Conservation (phyloP, 2,797 vertebrate species). For the Dendrocincla tyrannina region DNA sequence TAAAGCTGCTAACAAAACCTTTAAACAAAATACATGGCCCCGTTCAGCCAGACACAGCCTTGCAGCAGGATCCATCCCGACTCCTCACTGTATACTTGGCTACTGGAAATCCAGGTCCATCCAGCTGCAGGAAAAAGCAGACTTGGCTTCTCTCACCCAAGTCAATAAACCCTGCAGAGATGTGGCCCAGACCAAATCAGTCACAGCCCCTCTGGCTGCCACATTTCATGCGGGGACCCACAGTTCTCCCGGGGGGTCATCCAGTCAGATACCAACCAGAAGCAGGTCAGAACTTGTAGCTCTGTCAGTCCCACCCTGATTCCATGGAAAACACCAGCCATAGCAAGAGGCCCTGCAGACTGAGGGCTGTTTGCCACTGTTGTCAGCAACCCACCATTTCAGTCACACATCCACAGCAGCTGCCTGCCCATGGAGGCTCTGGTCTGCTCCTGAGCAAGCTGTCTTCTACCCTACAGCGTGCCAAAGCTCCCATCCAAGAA, state of each 20-base stretch:
- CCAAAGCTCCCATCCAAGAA: background rate
- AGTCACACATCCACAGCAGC: background rate
- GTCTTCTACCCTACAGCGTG: background rate
- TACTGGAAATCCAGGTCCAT: background rate
- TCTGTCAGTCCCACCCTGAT: background rate
- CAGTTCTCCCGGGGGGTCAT: background rate
- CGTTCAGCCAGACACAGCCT: background rate
- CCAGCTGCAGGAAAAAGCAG: background rate
- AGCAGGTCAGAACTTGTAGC: background rate
- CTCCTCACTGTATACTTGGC: background rate
- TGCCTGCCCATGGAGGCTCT: background rate
- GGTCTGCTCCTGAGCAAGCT: background rate
- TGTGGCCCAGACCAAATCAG: background rate
- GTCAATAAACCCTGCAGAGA: background rate
- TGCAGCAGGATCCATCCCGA: background rate
- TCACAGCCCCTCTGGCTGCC: background rate
- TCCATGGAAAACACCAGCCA: background rate
- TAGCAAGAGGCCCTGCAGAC: background rate
- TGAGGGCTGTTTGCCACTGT: background rate
- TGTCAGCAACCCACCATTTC: background rate
- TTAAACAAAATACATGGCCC: background rate
- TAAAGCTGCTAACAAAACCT: background rate
- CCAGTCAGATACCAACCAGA: background rate
- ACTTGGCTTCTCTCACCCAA: background rate
- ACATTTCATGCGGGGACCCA: background rate